Percentiles rank a stretch among this genome's conserved stretches.
These are phyloP conservation scores for Chaetorhynchus papuensis DNA, from an alignment of 2,113 vertebrate species.

Conservation along the genomic window DNA sequence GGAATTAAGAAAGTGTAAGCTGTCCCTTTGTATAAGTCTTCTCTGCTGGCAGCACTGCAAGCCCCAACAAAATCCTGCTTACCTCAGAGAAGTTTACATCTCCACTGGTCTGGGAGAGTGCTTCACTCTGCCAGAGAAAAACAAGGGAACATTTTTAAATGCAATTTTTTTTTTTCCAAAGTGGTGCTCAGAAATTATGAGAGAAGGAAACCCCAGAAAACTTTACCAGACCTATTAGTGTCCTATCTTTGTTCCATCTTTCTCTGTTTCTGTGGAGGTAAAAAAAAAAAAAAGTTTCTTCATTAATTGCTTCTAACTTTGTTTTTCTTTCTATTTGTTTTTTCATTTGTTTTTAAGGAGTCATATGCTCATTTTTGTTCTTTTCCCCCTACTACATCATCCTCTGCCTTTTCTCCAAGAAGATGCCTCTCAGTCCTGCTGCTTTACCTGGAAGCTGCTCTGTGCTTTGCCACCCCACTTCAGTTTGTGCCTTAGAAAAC, in stretches of 20 bases:
- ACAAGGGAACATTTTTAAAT: not conserved
- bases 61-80: constrained; percentile 23
- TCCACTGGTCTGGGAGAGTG: not conserved
- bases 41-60: constrained; percentile 33
- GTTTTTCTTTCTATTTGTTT: not conserved
- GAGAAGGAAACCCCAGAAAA: not conserved
- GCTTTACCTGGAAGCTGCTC: not conserved
- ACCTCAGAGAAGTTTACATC: not conserved
- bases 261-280: not conserved
- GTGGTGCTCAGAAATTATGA: not conserved
- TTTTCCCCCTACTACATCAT: not conserved
- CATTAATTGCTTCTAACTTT: not conserved
- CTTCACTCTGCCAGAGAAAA: not conserved
- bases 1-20: constrained; percentile 31
- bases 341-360: not conserved
- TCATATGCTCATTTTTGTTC: not conserved
- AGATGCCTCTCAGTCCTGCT: not conserved
- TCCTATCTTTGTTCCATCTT: not conserved
- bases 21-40: constrained; percentile 26
- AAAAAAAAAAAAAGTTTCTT: not conserved
- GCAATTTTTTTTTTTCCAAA: not conserved
- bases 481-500: not conserved
- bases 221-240: not conserved
- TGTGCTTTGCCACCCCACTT: not conserved
- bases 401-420: not conserved